Evolutionary conservation across 2,797 vertebrate genomes (phyloP).

Genomic region (Macropus fuliginosus): DNA sequence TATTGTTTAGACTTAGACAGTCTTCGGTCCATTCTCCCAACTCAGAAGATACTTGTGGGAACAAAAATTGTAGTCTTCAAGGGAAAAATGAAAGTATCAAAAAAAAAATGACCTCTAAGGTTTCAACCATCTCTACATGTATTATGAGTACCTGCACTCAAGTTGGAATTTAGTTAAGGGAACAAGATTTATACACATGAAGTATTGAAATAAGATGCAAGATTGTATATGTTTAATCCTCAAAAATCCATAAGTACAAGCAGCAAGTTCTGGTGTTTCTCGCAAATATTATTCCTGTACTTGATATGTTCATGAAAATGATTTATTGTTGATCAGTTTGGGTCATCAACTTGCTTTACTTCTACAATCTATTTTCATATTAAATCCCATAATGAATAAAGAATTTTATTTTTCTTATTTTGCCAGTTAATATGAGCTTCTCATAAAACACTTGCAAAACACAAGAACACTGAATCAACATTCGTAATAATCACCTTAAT

Average conservation of each 20-base stretch:
- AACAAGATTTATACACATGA: background rate
- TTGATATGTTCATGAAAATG: background rate
- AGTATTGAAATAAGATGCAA: background rate
- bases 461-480: background rate
- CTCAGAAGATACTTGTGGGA: background rate
- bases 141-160: background rate
- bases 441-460: background rate
- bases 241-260: background rate
- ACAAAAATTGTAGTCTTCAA: background rate
- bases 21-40: background rate
- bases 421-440: background rate
- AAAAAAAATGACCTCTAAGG: background rate
- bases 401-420: background rate
- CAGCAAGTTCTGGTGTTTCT: background rate
- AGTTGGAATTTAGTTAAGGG: background rate
- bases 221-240: background rate
- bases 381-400: background rate
- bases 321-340: background rate
- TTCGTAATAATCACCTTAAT: background rate
- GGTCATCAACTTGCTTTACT: background rate
- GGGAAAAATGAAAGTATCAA: background rate
- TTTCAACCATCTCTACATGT: background rate
- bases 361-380: too few relatives aligned
- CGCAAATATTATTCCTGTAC: background rate
- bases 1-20: background rate